A percentile compares a stretch with the other conserved stretches of the same genome.
phyloP scores from a whole-genome alignment of 2,797 vertebrate species.

The Microctenopoma steveboyesi region DNA sequence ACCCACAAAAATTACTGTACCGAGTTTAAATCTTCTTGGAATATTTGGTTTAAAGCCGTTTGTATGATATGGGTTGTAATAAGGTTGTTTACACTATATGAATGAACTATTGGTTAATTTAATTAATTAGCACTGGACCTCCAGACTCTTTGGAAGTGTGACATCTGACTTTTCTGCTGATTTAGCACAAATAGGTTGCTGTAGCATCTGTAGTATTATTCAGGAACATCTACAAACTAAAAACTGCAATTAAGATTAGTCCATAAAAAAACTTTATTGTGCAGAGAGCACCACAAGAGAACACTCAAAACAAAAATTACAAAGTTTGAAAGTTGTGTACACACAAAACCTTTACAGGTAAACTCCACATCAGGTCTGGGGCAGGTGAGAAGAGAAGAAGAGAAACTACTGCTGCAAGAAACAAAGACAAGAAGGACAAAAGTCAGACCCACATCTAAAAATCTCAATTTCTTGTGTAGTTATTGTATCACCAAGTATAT shows the following conservation, averaged over 20 bases:
- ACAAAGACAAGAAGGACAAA: constrained; percentile 9
- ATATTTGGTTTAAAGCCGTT: constrained; percentile 10
- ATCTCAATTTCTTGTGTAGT: background rate
- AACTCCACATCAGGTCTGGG: constrained; percentile 30
- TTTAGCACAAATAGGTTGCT: background rate
- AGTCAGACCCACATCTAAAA: background rate
- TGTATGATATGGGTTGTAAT: constrained; percentile 19
- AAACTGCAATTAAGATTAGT: constrained; percentile 12
- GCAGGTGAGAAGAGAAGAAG: background rate
- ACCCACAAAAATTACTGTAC: background rate
- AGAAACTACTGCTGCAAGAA: constrained; percentile 73
- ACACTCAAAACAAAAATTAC: constrained; percentile 32
- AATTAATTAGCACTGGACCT: background rate
- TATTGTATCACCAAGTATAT: too few species aligned
- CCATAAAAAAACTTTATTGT: constrained; percentile 74
- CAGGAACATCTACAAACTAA: background rate
- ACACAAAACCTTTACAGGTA: constrained; percentile 26
- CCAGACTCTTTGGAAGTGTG: background rate
- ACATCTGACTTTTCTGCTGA: background rate
- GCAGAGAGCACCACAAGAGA: constrained; percentile 55
- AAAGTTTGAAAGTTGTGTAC: constrained; percentile 29
- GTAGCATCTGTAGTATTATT: background rate
- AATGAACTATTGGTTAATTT: background rate
- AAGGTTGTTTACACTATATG: constrained; percentile 56
- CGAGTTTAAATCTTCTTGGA: background rate